Conservation (phyloP, 2,888 invertebrate genomes). For the Dryobota labecula region DNA sequence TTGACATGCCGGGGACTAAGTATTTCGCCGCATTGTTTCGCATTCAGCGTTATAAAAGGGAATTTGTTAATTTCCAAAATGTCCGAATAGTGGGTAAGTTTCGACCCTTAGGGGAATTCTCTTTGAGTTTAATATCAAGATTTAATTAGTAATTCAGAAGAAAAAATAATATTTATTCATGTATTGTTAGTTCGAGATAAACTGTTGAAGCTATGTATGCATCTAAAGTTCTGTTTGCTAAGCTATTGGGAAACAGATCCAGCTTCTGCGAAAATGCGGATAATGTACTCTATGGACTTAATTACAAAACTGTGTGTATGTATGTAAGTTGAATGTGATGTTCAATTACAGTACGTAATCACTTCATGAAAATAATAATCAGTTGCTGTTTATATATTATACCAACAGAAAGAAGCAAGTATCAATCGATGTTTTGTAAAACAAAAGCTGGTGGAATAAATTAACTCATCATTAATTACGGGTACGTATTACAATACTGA, state of each 20-base stretch:
- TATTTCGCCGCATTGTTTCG: slow-evolving; percentile 83
- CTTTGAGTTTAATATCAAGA: slow-evolving; percentile 55
- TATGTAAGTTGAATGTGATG: background rate
- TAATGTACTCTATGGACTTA: background rate
- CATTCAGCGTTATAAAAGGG: slow-evolving; percentile 79
- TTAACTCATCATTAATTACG: no score
- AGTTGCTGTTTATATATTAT: background rate
- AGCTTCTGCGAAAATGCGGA: background rate
- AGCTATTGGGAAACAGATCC: background rate
- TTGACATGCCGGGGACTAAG: slow-evolving; percentile 80
- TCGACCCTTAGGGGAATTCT: slow-evolving; percentile 58
- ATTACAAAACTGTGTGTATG: background rate
- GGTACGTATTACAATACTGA: no score
- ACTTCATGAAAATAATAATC: background rate
- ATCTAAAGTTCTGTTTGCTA: background rate
- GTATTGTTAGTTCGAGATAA: background rate
- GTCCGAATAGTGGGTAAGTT: slow-evolving; percentile 76
- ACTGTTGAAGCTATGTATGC: background rate
- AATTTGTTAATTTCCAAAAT: slow-evolving; percentile 82
- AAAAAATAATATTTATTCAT: slow-evolving; percentile 3
- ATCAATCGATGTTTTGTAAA: background rate
- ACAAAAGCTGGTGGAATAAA: background rate
- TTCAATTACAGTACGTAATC: background rate
- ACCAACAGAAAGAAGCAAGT: background rate
- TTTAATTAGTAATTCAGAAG: slow-evolving; percentile 45